Evolutionary conservation across 2,888 invertebrate genomes (phyloP).

Genomic region (Biston betularia): DNA sequence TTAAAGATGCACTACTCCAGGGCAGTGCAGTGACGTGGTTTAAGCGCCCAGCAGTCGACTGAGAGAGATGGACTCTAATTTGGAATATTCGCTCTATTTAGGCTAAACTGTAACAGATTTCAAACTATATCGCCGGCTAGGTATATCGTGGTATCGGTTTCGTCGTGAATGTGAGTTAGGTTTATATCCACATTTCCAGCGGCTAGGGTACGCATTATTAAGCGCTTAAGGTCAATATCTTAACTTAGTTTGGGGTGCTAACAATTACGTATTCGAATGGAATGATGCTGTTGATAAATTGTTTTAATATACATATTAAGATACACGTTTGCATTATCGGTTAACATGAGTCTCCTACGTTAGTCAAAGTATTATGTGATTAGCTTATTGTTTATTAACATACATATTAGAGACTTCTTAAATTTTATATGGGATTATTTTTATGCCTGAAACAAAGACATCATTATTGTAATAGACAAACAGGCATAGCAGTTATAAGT

Average conservation of each 20-base stretch:
- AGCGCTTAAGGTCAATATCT: background rate
- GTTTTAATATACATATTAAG: background rate
- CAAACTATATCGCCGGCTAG: constrained; percentile 13
- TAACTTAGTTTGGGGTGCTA: background rate
- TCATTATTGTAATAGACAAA: too few relatives aligned
- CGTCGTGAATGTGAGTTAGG: constrained; percentile 4
- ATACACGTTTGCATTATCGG: too few relatives aligned
- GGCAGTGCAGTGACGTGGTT: constrained; percentile 45
- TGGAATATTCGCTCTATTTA: constrained; percentile 30
- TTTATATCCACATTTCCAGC: constrained; percentile 5
- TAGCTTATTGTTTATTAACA: too few relatives aligned
- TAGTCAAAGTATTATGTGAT: too few relatives aligned
- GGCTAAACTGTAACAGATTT: constrained; percentile 34
- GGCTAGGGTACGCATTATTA: background rate
- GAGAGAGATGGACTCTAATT: constrained; percentile 37
- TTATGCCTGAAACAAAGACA: too few relatives aligned
- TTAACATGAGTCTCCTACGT: too few relatives aligned
- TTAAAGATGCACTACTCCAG: background rate
- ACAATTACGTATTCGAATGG: too few relatives aligned
- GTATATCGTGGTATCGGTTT: constrained; percentile 1
- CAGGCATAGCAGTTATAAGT: too few relatives aligned
- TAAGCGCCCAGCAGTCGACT: constrained; percentile 32
- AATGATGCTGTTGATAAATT: background rate
- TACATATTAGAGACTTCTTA: too few relatives aligned
- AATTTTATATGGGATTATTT: too few relatives aligned